These are phyloP conservation scores for Urechis unicinctus DNA, from an alignment of 2,888 invertebrate species.

Conservation along the genomic window DNA sequence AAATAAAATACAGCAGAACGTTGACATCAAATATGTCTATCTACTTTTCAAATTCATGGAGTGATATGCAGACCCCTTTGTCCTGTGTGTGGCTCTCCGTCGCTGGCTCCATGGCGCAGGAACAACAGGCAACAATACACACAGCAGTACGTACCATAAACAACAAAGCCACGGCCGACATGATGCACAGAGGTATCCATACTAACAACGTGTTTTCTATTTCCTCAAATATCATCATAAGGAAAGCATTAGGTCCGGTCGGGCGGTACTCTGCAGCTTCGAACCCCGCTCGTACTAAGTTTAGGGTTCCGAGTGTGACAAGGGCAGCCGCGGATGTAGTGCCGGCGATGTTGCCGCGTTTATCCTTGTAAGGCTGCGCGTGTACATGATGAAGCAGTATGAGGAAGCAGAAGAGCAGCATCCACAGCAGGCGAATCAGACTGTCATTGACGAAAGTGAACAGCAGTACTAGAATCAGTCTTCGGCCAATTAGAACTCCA, in stretches of 20 bases:
- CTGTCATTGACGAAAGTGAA: constrained; percentile 23
- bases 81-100: too few species aligned
- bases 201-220: constrained; percentile 20
- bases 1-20: too few species aligned
- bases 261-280: constrained; percentile 24
- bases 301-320: constrained; percentile 20
- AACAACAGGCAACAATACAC: too few species aligned
- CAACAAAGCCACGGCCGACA: constrained; percentile 9
- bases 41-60: too few species aligned
- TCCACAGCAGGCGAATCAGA: constrained; percentile 21
- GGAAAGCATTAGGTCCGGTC: constrained; percentile 20
- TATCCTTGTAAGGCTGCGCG: constrained; percentile 23
- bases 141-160: constrained; percentile 1
- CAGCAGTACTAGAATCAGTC: constrained; percentile 19
- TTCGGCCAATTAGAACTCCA: constrained; percentile 21
- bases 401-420: constrained; percentile 21
- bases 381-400: constrained; percentile 23
- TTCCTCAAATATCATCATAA: constrained; percentile 21
- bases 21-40: too few species aligned
- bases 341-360: constrained; percentile 20
- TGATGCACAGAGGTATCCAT: constrained; percentile 17
- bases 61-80: too few species aligned
- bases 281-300: constrained; percentile 23
- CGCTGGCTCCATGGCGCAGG: too few species aligned
- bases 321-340: constrained; percentile 21